Conservation (phyloP, 2,888 invertebrate genomes). For the Flabesymbios commensalis region DNA sequence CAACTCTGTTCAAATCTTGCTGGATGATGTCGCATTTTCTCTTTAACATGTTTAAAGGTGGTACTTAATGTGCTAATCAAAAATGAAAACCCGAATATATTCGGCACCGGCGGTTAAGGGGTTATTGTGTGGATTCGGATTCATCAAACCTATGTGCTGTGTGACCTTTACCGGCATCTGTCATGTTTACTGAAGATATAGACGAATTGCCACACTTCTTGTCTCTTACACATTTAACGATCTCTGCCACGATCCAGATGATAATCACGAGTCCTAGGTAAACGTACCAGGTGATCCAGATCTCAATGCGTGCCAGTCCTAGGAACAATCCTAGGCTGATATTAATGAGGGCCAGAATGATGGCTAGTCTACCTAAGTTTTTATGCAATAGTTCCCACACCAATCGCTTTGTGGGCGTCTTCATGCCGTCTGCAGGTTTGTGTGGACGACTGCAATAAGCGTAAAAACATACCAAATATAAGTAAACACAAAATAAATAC, state of each 20-base stretch:
- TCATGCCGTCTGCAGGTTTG: background rate
- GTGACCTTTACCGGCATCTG: too few species aligned
- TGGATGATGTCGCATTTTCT: too few species aligned
- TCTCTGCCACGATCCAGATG: conserved; percentile 21
- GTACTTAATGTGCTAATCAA: too few species aligned
- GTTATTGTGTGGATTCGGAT: too few species aligned
- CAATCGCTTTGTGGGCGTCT: conserved; percentile 12
- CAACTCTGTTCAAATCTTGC: too few species aligned
- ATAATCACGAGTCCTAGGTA: conserved; percentile 34
- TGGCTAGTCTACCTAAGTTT: conserved; percentile 25
- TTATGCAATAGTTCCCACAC: conserved; percentile 38
- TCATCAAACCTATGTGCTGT: too few species aligned
- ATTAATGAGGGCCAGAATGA: conserved; percentile 36
- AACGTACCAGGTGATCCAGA: conserved; percentile 38
- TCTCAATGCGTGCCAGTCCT: conserved; percentile 19
- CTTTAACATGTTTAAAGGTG: too few species aligned
- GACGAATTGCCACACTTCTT: too few species aligned
- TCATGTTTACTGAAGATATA: too few species aligned
- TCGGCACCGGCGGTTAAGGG: too few species aligned
- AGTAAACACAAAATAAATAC: background rate
- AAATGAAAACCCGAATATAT: too few species aligned
- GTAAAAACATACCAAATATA: background rate
- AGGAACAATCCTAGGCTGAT: conserved; percentile 39
- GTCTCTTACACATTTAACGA: too few species aligned
- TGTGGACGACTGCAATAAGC: background rate